Evolutionary conservation across 2,113 vertebrate genomes (phyloP), one percentile per base, ranked within the genome.

Genomic region (Ginglymostoma cirratum): DNA sequence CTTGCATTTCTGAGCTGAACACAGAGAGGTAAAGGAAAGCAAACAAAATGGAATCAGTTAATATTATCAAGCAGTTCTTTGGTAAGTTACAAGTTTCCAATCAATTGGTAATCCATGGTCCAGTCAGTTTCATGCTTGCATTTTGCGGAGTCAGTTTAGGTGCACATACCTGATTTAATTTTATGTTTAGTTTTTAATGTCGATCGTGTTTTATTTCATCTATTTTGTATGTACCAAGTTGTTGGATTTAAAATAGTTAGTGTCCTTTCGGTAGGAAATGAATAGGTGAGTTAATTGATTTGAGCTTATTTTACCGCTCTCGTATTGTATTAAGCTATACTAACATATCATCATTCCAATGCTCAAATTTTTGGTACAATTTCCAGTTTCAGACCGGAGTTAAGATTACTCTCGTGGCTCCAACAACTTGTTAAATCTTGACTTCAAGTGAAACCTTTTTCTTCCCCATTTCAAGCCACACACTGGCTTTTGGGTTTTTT

Each of bases 1-100:
- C 27, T 95, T 45, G 34, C 66, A 7, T 72, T 52, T 17, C n/a
- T 38, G 55, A 93, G 61, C n/a, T 70, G 61, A 69, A 94, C 23
- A 70, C 67, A 5, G 80, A 90, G 45, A 90, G 45, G 27, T 69
- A 72, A 52, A 90, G 52, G 27, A 30, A 90, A 87, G 72, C 48
- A 83, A n/a, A 72, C 87, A 96, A 85, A 45, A 96, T 96, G 96
- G 96, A 96, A 86, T 85, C 96, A 3, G 96, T 95, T 12, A 96
- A 96, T 78, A 52, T 96, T 87, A 95, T 96, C 96, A 96, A 96
- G 70, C 96, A 96, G 94, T 96, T 95, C 89, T 96, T 96, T 65
- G 95, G 96, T 96, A 96, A 96, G 96, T 96, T 12, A 34, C 38
- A 61, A 27, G 38, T 66, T 92, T 76, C 67, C 52, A 30, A 72